These are phyloP conservation scores for Strongylocentrotus purpuratus DNA, from an alignment of 35 echinoderm and acorn worm genomes.

Conservation along the genomic window DNA sequence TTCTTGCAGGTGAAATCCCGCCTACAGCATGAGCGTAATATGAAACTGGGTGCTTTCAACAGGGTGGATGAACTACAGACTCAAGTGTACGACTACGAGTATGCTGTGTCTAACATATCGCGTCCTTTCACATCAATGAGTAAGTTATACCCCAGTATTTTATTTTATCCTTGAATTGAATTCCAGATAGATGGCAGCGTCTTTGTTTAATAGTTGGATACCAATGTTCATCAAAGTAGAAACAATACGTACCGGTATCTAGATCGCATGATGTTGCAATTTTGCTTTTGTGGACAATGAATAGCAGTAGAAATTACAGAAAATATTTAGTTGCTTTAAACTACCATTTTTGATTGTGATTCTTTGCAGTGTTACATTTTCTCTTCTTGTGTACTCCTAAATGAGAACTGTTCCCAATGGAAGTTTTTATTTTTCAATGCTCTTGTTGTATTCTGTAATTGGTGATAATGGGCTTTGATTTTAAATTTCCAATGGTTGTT, in stretches of 20 bases:
- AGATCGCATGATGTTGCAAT: background rate
- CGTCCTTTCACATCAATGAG: slow-evolving; percentile 86
- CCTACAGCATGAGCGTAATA: slow-evolving; percentile 74
- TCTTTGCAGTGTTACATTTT: background rate
- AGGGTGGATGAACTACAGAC: slow-evolving; percentile 97
- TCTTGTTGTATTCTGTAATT: background rate
- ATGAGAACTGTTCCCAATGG: background rate
- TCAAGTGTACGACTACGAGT: slow-evolving; percentile 95
- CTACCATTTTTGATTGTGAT: background rate
- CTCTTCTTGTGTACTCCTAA: background rate
- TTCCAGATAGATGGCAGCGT: background rate
- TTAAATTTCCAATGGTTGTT: background rate
- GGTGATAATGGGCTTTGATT: background rate
- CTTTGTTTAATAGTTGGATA: background rate
- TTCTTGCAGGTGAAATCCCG: slow-evolving; percentile 63
- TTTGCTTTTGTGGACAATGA: background rate
- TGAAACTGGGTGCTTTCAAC: slow-evolving; percentile 93
- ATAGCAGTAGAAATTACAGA: background rate
- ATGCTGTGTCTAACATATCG: slow-evolving; percentile 80
- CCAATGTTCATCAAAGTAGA: background rate
- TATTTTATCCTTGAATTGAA: background rate
- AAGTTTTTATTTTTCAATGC: background rate
- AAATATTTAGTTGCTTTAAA: background rate
- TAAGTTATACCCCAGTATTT: slow-evolving; percentile 35
- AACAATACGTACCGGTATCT: background rate